Evolutionary conservation across 2,113 vertebrate species (phyloP).

Genomic region (Apodemus speciosus): DNA sequence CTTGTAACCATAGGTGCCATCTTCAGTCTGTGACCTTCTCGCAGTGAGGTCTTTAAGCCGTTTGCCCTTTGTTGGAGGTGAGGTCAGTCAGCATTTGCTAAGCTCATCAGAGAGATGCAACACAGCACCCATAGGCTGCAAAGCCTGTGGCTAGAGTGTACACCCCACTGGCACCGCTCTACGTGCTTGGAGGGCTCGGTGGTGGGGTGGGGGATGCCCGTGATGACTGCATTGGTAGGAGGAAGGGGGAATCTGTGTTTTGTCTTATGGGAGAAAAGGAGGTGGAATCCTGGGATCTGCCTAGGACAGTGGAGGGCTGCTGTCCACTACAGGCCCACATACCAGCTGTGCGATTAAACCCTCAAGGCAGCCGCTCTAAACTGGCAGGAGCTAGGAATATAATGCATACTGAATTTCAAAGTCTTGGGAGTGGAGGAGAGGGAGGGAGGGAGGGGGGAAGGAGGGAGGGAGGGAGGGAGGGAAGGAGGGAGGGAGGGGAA

Average conservation of each 20-base stretch:
- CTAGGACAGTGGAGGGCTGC: no score
- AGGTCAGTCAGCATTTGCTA: background rate
- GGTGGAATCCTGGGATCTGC: background rate
- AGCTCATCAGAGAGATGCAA: background rate
- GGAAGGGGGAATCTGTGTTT: background rate
- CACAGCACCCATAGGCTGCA: rapidly evolving
- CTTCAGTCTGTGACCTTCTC: background rate
- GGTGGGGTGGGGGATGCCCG: no score
- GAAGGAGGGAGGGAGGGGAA: background rate
- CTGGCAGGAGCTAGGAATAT: background rate
- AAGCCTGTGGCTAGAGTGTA: background rate
- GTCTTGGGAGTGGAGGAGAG: no score
- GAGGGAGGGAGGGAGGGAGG: background rate
- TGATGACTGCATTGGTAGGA: background rate
- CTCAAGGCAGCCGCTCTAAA: background rate
- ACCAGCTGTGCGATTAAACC: background rate
- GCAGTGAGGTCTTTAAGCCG: background rate
- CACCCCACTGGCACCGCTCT: no score
- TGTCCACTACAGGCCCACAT: background rate
- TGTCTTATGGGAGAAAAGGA: background rate
- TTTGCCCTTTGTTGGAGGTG: background rate
- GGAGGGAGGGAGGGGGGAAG: background rate
- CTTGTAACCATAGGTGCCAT: background rate
- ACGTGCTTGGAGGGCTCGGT: background rate
- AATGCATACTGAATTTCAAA: background rate